Evolutionary conservation across 2,113 vertebrate genomes (phyloP).

Genomic region (Romanogobio albipinnatus): DNA sequence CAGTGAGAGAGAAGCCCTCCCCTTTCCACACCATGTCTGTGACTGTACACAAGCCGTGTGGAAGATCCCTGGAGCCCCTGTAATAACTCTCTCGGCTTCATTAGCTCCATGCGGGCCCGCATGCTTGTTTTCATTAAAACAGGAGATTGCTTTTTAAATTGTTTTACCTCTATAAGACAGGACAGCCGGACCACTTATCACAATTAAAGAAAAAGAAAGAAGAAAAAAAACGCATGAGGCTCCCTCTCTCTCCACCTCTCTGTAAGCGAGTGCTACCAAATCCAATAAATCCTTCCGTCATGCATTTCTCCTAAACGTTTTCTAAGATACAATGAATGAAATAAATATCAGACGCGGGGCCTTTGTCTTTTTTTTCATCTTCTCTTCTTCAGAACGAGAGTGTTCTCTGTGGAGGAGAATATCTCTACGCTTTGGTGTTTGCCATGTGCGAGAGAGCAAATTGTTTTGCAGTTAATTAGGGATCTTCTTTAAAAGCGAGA

Average conservation of each 20-base stretch:
- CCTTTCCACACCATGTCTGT: constrained; percentile 8
- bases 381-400: neutral
- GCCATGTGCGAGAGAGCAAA: constrained; percentile 28
- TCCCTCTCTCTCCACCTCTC: neutral
- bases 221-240: constrained; percentile 22
- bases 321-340: constrained; percentile 35
- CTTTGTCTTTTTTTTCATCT: constrained; percentile 19
- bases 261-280: constrained; percentile 10
- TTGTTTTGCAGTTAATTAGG: constrained; percentile 43
- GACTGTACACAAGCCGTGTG: constrained; percentile 22
- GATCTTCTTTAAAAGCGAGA: constrained; percentile 39
- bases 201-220: constrained; percentile 55
- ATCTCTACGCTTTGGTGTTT: constrained; percentile 20
- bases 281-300: constrained; percentile 48
- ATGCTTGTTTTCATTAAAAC: constrained; percentile 61
- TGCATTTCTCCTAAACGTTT: constrained; percentile 39
- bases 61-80: constrained; percentile 36
- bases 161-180: constrained; percentile 52
- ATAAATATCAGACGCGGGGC: constrained; percentile 15
- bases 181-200: constrained; percentile 52
- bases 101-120: constrained; percentile 42
- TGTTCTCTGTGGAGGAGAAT: constrained; percentile 1
- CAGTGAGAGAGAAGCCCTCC: neutral
- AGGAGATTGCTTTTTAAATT: constrained; percentile 64
- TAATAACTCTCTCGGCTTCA: constrained; percentile 58